A percentile compares a stretch with the other conserved stretches of the same genome.
Conservation (phyloP, 2,113 vertebrate species). For the Oncorhynchus mykiss region DNA sequence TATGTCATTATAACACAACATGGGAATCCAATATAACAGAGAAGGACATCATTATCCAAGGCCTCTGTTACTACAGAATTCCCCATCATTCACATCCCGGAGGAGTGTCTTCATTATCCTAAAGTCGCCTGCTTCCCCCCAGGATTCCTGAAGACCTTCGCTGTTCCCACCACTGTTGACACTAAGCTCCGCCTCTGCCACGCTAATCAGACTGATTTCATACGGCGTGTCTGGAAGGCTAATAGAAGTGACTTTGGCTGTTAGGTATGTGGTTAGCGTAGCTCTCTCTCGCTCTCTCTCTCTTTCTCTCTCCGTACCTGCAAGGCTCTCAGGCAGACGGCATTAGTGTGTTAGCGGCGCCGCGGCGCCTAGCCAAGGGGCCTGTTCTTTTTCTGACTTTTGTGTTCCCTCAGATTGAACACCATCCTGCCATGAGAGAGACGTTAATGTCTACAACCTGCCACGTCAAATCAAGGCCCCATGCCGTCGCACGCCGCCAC, state of each 20-base stretch:
- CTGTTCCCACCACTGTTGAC: neutral
- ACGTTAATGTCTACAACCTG: neutral
- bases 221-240: neutral
- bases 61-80: neutral
- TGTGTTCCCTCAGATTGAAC: no score
- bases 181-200: no score
- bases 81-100: no score
- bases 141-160: neutral
- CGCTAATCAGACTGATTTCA: neutral
- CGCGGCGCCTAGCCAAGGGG: neutral
- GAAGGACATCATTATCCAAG: neutral
- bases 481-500: no score
- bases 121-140: neutral
- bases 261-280: neutral
- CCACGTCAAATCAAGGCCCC: neutral
- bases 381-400: neutral
- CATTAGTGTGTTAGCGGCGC: neutral
- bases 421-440: neutral
- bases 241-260: neutral
- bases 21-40: neutral
- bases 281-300: neutral
- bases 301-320: neutral
- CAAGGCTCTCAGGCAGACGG: no score
- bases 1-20: neutral
- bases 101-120: no score